Evolutionary conservation across 2,113 vertebrate species (phyloP), one percentile per base, ranked within the genome.

Genomic region (Eonycteris spelaea): DNA sequence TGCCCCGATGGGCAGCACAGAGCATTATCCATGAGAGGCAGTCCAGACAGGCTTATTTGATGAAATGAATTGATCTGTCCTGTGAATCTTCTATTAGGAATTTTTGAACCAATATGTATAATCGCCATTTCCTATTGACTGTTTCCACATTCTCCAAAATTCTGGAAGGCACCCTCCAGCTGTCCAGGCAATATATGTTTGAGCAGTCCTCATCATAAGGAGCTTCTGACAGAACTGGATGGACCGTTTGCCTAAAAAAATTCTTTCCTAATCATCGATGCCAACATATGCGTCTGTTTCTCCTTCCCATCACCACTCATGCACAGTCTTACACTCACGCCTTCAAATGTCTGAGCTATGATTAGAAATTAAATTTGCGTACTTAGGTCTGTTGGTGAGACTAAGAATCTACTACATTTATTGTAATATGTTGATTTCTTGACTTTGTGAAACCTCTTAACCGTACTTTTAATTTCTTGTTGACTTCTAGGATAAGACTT

Each of bases 151-250:
- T 65, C 13, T 28, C 88, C n/a, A 13, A 65, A 82, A 90, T 75
- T 33, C 38, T 83, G 28, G 28, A 68, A 90, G 35, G 12, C 84
- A 71, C 83, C 55, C 84, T 91, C 85, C 48, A 33, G 75, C 85
- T 97, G 75, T 90, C 87, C 51, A 21, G 80, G 90, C 73, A 4
- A 10, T 38, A 6, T 94, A 8, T 93, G 89, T 77, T 61, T 89
- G 68, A 95, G 74, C 55, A 65, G 38, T 96, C 75, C 68, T 86
- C 63, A 75, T 96, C 40, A 70, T 75, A 88, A 96, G 75, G 95
- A 80, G 53, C 55, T 95, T 91, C 45, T 77, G 53, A 91, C 51
- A 94, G 61, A 77, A 43, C 92, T 80, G 9, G 53, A 38, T 67
- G 71, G 73, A 77, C 73, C 21, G 18, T 91, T 93, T 91, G 73